Base-by-base conservation (phyloP, 2,888 invertebrate genomes). In the Troglohyphantes excavatus region DNA sequence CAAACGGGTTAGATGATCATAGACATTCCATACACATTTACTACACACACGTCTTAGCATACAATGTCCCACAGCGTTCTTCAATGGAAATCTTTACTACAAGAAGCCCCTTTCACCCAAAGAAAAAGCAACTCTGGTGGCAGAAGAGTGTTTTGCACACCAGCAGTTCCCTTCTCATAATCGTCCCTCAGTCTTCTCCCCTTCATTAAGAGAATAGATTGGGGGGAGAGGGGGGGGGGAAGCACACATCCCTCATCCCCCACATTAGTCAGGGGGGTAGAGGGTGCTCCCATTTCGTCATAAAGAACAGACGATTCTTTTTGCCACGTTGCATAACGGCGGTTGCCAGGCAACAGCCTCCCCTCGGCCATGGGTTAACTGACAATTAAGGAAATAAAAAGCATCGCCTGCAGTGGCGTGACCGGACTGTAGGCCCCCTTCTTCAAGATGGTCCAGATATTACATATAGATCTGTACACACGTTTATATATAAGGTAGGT, bases 361-460 rank as follows among this genome's bases (percentile, higher is more conserved):
- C 81, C 81, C 17, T 67, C 53, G 26, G 81, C 86, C 81, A 73
- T 75, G 89, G 89, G 89, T 90, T 90, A 90, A 90, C 89, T 90
- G 89, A 90, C 89, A 90, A 90, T 90, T 90, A 90, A 83, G 89
- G 83, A 90, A 90, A 90, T 90, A 90, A 90, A 90, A 84, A 84
- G 89, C 29, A 27, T 78, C 61, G 72, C 72, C 72, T 46, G 72
- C 83, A 72, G 63, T 78, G 23, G 78, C 89, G 83, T 83, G 83
- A 84, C 89, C 39, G 53, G 83, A 90, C 87, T 88, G 73, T 53
- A 33, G 26, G 33, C 39, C 19, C 17, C 39, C 63, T 39, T 13
- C 17, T 33, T n/a, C 46, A 26, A 72, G 70, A 72, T 82, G 33
- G 81, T 29, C 53, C 86, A 86, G 86, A 86, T 86, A 86, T 86